Evolutionary conservation across 2,888 invertebrate species (phyloP), one percentile per base, ranked within the genome.

Genomic region (Dicranocentrus wangi): DNA sequence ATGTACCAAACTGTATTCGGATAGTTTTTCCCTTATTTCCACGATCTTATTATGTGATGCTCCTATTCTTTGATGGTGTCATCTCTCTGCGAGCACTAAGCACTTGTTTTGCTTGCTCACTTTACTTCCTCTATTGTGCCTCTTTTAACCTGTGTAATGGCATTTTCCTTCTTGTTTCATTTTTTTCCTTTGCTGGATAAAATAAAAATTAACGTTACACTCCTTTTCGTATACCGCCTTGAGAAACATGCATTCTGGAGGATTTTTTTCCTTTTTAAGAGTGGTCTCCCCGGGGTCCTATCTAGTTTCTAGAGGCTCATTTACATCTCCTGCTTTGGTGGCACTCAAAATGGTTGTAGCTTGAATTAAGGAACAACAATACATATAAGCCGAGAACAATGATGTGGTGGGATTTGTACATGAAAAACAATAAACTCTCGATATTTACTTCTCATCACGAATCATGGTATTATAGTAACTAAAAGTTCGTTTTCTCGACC

Each of bases 271-370:
- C n/a, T 60, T 21, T 39, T n/a, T 21, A 23, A 21, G 23, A 55
- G 43, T 19, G 63, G 42, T 15, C 13, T 75, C 75, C 76, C 68
- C 21, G 47, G 76, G 76, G 76, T 69, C 61, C 76, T 43, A 61
- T 65, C 17, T 60, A 28, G 23, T 43, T 63, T 53, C 3, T 65
- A n/a, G 68, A 2, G 58, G 68, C 39, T 76, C 76, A 69, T 69
- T 76, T 76, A 21, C 76, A 69, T 68, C 5, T 19, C 47, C 2
- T 25, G 1, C 15, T 28, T 60, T 28, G 15, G 10, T 60, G 27
- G 19, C 8, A 13, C 8, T 19, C 19, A 17, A 3, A 55, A 5
- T 21, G 7, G 55, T n/a, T 10, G 47, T 47, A 47, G 47, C 47
- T 39, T 3, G 47, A 32, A 10, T 32, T 32, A 7, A 32, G 32